Base-by-base conservation (phyloP, 2,113 vertebrate species). In the Stegastes partitus region DNA sequence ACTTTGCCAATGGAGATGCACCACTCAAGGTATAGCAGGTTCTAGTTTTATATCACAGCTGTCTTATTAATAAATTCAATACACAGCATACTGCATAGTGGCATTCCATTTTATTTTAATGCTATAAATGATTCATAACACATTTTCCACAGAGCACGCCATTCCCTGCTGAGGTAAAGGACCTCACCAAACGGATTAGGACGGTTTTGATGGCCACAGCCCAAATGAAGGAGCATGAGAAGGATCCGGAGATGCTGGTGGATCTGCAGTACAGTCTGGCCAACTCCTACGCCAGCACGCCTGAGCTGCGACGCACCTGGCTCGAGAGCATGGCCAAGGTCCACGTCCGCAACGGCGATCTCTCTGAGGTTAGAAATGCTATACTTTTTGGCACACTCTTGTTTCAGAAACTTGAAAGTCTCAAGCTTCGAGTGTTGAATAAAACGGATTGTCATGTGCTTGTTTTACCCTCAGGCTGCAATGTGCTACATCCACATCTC, bases 401-500 rank as follows among this genome's bases (percentile, higher is more conserved):
- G 18, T 50, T 47, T 69, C 26, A 55, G 7, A 67, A 62, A 22
- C 5, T 34, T 37, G 50, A 45, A 25, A 8, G 12, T 7, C 37
- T 39, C 5, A 2, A 28, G 26, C 42, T 19, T 1, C 1, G 28
- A 7, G 21, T 37, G 8, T 26, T 34, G 5, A 21, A 31, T 16
- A 6, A n/a, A 31, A 54, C 8, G 57, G 0, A 51, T 11, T 26
- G 11, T 39, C 49, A 34, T 68, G 25, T 21, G 11, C 64, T n/a
- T 71, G 78, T 74, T 82, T 74, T 81, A 0, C 0, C 89, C 90
- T 11, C 90, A 99, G 98, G 98, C 98, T 74, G 97, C 98, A 19
- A 99, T 99, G 98, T 99, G 98, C 79, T 99, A 98, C 79, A 97
- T 99, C 91, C 98, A 99, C 77, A 99, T 99, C 23, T 97, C 98